Conservation (phyloP, 1,140 invertebrate genomes). For the Oedothorax gibbosus region DNA sequence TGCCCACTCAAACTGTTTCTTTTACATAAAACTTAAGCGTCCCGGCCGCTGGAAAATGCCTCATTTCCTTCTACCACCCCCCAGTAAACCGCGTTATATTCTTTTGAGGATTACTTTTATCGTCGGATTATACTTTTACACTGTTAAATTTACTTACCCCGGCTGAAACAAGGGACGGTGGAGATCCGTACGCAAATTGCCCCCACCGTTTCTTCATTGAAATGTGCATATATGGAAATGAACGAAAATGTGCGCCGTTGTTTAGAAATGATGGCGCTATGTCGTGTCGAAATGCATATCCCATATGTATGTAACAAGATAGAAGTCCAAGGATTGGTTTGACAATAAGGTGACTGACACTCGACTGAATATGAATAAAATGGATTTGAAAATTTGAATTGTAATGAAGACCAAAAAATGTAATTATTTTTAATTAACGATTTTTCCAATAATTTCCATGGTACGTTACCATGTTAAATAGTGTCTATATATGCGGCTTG, state of each 20-base stretch:
- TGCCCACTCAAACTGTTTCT: slow-evolving; percentile 9
- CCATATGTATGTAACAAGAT: neutral
- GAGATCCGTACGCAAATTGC: slow-evolving; percentile 51
- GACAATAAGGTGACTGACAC: no score
- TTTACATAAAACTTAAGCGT: slow-evolving; percentile 29
- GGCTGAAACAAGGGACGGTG: slow-evolving; percentile 43
- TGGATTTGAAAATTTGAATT: no score
- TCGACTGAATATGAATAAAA: no score
- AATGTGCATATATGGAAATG: slow-evolving; percentile 60
- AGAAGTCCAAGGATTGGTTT: no score
- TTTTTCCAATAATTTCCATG: no score
- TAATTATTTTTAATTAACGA: no score
- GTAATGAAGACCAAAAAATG: no score
- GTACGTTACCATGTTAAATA: no score
- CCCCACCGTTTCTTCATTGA: slow-evolving; percentile 35
- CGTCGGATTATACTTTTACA: slow-evolving; percentile 58
- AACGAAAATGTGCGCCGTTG: slow-evolving; percentile 20
- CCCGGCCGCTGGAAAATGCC: slow-evolving; percentile 25
- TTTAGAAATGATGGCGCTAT: slow-evolving; percentile 32
- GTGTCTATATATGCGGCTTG: no score
- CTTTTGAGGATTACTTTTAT: slow-evolving; percentile 56
- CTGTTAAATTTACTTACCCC: slow-evolving; percentile 56
- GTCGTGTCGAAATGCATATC: slow-evolving; percentile 53
- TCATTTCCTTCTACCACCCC: slow-evolving; percentile 4
- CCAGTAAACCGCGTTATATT: slow-evolving; percentile 10